phyloP scores from a whole-genome alignment of 2,888 invertebrate genomes.

The Lycocerus yunnanus region DNA sequence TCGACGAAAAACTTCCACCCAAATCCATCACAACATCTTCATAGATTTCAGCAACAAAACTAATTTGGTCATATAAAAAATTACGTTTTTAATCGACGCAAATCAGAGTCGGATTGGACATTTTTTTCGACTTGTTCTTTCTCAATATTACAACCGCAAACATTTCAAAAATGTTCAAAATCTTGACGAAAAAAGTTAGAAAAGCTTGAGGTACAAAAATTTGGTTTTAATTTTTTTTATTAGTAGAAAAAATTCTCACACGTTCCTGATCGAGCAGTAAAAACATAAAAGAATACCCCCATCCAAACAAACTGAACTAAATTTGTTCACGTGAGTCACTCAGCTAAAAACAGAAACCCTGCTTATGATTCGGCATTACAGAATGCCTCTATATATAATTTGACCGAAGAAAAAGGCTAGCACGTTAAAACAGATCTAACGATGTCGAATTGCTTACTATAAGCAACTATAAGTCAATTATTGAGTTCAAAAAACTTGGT shows the following conservation, averaged over 20 bases:
- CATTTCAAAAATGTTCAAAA: background rate
- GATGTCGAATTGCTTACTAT: conserved; percentile 8
- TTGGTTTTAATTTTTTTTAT: background rate
- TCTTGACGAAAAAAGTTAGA: background rate
- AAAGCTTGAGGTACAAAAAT: background rate
- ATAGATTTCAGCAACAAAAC: background rate
- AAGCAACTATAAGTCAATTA: background rate
- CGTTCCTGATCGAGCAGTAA: conserved; percentile 33
- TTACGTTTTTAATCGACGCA: background rate
- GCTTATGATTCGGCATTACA: conserved; percentile 30
- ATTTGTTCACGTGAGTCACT: conserved; percentile 46
- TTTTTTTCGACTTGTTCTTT: background rate
- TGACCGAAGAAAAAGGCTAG: conserved; percentile 21
- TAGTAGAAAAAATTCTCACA: conserved; percentile 8
- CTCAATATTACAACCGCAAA: background rate
- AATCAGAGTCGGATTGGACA: background rate
- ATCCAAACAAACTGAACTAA: conserved; percentile 51
- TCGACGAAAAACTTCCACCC: background rate
- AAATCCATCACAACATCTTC: background rate
- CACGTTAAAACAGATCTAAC: conserved; percentile 12
- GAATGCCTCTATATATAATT: conserved; percentile 30
- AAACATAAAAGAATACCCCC: conserved; percentile 40
- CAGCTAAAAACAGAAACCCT: conserved; percentile 46
- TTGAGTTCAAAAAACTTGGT: conserved; percentile 14
- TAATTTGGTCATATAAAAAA: background rate